phyloP scores from a whole-genome alignment of 2,797 vertebrate genomes.

The Loriculus beryllinus region DNA sequence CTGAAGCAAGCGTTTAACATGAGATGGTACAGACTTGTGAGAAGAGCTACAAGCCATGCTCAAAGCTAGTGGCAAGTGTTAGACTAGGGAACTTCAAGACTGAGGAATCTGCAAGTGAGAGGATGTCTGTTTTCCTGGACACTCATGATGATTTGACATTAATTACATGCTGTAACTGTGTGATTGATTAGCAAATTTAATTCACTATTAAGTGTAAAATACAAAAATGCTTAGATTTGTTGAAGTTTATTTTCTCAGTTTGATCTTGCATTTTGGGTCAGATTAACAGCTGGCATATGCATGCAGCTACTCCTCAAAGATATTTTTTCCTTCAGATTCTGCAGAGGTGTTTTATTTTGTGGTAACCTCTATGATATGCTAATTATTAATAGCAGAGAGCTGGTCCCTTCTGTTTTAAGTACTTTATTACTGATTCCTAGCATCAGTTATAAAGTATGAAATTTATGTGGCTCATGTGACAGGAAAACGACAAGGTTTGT shows the following conservation, averaged over 20 bases:
- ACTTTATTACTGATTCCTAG: neutral
- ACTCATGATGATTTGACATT: neutral
- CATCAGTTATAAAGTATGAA: neutral
- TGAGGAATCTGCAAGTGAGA: neutral
- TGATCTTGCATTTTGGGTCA: neutral
- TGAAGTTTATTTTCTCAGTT: conserved; percentile 22
- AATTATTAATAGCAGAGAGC: neutral
- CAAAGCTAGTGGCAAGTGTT: neutral
- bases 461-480: neutral
- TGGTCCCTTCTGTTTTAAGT: neutral
- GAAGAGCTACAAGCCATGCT: neutral
- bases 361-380: neutral
- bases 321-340: neutral
- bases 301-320: conserved; percentile 17
- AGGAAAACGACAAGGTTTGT: neutral
- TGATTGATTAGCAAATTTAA: neutral
- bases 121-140: neutral
- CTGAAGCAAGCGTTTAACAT: neutral
- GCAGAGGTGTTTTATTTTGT: neutral
- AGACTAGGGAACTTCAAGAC: neutral
- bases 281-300: conserved; percentile 2
- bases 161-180: neutral
- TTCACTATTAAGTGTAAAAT: neutral
- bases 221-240: neutral
- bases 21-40: neutral